Conservation (phyloP, 2,888 invertebrate genomes). For the Cylloceria caligata region DNA sequence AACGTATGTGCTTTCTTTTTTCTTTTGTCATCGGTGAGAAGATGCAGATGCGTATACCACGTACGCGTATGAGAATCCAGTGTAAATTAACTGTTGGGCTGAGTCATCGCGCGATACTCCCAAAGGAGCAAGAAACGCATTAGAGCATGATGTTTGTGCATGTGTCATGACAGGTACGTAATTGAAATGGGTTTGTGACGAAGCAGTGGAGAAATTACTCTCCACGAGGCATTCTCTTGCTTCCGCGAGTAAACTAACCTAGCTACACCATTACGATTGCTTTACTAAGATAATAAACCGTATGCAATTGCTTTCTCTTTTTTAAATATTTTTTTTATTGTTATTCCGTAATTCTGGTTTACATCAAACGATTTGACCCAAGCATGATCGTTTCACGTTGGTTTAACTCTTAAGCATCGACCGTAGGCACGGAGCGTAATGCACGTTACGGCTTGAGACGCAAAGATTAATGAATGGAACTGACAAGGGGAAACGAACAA, state of each 20-base stretch:
- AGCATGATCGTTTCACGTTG: not conserved
- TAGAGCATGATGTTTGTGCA: conserved; percentile 68
- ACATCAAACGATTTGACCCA: not conserved
- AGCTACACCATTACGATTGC: conserved; percentile 45
- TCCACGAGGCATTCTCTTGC: conserved; percentile 44
- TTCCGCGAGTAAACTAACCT: conserved; percentile 35
- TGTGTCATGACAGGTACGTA: conserved; percentile 71
- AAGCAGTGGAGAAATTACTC: conserved; percentile 64
- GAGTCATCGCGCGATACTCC: conserved; percentile 67
- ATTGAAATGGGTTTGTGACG: conserved; percentile 70
- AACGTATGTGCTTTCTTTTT: conserved; percentile 56
- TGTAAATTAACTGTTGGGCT: conserved; percentile 68
- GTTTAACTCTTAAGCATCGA: no score
- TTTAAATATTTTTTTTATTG: conserved; percentile 19
- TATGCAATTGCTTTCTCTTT: conserved; percentile 49
- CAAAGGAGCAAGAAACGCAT: conserved; percentile 68
- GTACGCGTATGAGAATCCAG: conserved; percentile 32
- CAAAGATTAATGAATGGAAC: conserved; percentile 27
- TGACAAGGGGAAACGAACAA: conserved; percentile 18
- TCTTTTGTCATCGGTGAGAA: conserved; percentile 37
- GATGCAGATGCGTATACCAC: conserved; percentile 12
- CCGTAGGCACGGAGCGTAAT: not conserved
- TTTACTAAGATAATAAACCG: conserved; percentile 52
- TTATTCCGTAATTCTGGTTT: conserved; percentile 3
- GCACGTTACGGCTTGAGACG: not conserved